These are phyloP conservation scores for Babylonia areolata DNA, from an alignment of 1,140 invertebrate genomes.

Conservation along the genomic window DNA sequence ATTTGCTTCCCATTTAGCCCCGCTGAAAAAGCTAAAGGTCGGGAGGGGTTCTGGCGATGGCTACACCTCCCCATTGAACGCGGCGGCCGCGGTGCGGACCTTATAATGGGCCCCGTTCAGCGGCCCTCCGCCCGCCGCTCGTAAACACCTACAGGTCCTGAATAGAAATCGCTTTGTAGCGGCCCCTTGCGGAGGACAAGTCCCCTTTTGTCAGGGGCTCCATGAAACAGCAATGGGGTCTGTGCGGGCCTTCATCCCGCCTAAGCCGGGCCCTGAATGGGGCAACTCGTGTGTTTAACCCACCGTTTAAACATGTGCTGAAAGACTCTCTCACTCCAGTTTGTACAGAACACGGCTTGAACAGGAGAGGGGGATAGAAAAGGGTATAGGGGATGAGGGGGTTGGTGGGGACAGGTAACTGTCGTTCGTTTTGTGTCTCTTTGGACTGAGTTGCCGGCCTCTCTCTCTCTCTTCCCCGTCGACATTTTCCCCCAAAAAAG, in stretches of 20 bases:
- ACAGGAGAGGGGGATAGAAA: too few relatives aligned
- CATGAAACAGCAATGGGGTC: background rate
- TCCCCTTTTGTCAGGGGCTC: background rate
- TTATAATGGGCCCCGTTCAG: background rate
- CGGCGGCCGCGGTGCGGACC: background rate
- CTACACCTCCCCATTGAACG: background rate
- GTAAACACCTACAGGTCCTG: conserved; percentile 19
- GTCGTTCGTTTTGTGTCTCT: too few relatives aligned
- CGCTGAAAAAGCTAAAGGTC: conserved; percentile 25
- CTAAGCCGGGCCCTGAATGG: conserved; percentile 6
- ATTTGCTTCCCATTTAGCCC: conserved; percentile 32
- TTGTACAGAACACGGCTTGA: too few relatives aligned
- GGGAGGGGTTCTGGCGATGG: background rate
- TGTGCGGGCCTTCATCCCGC: conserved; percentile 6
- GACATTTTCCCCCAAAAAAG: too few relatives aligned
- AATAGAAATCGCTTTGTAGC: conserved; percentile 24
- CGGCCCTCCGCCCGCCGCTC: background rate
- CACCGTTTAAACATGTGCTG: conserved; percentile 7
- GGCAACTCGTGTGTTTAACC: conserved; percentile 9
- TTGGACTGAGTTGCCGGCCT: too few relatives aligned
- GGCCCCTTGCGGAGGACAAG: background rate
- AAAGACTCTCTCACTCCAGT: background rate
- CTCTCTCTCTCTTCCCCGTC: too few relatives aligned
- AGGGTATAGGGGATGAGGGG: too few relatives aligned
- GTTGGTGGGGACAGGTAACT: too few relatives aligned